phyloP scores from a whole-genome alignment of 1,140 invertebrate genomes.

The Leptoteleia sp. region DNA sequence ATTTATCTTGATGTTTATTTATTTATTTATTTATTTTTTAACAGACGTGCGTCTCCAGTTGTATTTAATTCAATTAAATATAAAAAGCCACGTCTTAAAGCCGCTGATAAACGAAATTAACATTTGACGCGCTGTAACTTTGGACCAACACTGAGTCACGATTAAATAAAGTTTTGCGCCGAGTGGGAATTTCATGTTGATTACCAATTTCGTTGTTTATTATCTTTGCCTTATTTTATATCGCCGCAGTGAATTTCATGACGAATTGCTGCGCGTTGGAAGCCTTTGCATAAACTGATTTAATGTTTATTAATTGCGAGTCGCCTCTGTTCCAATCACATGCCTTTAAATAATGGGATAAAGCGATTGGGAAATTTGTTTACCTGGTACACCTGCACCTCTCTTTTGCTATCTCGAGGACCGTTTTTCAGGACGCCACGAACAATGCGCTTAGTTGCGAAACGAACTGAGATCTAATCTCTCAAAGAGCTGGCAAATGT shows the following conservation, averaged over 20 bases:
- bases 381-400: no score
- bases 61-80: no score
- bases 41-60: no score
- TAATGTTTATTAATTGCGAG: not conserved
- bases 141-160: constrained; percentile 8
- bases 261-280: not conserved
- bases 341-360: not conserved
- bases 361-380: not conserved
- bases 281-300: not conserved
- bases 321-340: not conserved
- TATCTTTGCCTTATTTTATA: constrained; percentile 10
- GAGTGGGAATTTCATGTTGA: constrained; percentile 24
- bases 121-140: no score
- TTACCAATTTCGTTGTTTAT: no score
- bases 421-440: no score
- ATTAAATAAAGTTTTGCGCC: not conserved
- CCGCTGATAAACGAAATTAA: no score
- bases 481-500: not conserved
- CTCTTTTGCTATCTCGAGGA: no score
- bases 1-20: no score
- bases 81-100: no score
- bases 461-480: constrained; percentile 8
- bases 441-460: not conserved
- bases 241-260: not conserved
- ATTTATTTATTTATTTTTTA: no score